These are phyloP conservation scores for Ptychochromis oligacanthus DNA, from an alignment of 2,113 vertebrate species.

Conservation along the genomic window DNA sequence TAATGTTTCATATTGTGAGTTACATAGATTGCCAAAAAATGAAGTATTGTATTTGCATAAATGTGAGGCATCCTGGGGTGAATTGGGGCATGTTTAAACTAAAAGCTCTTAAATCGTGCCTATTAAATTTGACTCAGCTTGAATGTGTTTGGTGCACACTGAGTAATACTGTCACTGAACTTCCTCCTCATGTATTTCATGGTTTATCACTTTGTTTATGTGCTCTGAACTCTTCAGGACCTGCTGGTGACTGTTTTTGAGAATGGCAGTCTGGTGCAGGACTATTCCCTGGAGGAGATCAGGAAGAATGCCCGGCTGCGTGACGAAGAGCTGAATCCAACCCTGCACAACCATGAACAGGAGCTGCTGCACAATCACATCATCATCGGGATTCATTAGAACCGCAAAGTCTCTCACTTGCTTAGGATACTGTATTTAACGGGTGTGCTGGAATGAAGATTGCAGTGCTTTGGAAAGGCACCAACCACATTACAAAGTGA, in stretches of 20 bases:
- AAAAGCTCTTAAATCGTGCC: too few species aligned
- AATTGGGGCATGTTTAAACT: too few species aligned
- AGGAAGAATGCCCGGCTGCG: constrained; percentile 76
- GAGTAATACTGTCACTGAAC: too few species aligned
- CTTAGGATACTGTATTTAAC: background rate
- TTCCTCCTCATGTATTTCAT: background rate
- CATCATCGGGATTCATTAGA: constrained; percentile 75
- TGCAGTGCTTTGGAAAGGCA: background rate
- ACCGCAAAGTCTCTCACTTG: too few species aligned
- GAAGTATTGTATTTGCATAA: too few species aligned
- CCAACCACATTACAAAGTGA: background rate
- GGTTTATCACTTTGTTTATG: too few species aligned
- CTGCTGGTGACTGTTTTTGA: constrained; percentile 81
- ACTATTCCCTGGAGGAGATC: constrained; percentile 82
- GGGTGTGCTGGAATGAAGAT: background rate
- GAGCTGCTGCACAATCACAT: constrained; percentile 72
- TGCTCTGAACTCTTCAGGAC: constrained; percentile 61
- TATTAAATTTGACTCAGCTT: too few species aligned
- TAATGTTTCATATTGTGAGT: too few species aligned
- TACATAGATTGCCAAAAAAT: too few species aligned
- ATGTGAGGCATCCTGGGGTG: too few species aligned
- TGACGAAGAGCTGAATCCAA: constrained; percentile 64
- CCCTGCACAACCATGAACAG: constrained; percentile 65
- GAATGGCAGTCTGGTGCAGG: constrained; percentile 75
- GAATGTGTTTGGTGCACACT: too few species aligned